phyloP scores from a whole-genome alignment of 2,888 invertebrate genomes.

The Nyleta sp. region DNA sequence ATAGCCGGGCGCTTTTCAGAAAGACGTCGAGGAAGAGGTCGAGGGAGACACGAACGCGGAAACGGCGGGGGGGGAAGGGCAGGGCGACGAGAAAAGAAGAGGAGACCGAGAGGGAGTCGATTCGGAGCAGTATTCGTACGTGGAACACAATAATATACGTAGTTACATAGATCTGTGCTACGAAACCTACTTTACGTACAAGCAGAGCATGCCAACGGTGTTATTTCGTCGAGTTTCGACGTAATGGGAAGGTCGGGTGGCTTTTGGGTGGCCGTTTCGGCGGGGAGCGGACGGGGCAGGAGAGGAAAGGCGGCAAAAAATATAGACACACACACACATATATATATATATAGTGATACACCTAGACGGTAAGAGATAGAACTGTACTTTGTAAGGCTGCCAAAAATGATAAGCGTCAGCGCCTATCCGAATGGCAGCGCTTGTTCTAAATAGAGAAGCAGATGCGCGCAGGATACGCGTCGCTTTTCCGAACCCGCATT shows the following conservation, averaged over 20 bases:
- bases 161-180: conserved; percentile 67
- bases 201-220: conserved; percentile 69
- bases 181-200: conserved; percentile 68
- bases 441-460: conserved; percentile 60
- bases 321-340: conserved; percentile 34
- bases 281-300: conserved; percentile 5
- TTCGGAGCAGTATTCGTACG: conserved; percentile 43
- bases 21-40: conserved; percentile 10
- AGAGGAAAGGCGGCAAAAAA: conserved; percentile 33
- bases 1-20: conserved; percentile 21
- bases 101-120: conserved; percentile 45
- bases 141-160: conserved; percentile 65
- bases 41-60: too few species aligned
- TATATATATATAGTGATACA: conserved; percentile 38
- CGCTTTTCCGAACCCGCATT: conserved; percentile 53
- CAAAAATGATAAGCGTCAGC: conserved; percentile 65
- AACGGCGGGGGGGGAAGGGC: conserved; percentile 23
- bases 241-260: conserved; percentile 45
- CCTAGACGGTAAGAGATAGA: conserved; percentile 50
- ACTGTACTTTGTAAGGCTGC: conserved; percentile 60
- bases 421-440: conserved; percentile 53
- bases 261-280: conserved; percentile 35
- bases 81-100: conserved; percentile 27
- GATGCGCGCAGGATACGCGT: conserved; percentile 58
- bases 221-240: conserved; percentile 65